phyloP scores from a whole-genome alignment of 2,888 invertebrate genomes.

The Pammene fasciana region DNA sequence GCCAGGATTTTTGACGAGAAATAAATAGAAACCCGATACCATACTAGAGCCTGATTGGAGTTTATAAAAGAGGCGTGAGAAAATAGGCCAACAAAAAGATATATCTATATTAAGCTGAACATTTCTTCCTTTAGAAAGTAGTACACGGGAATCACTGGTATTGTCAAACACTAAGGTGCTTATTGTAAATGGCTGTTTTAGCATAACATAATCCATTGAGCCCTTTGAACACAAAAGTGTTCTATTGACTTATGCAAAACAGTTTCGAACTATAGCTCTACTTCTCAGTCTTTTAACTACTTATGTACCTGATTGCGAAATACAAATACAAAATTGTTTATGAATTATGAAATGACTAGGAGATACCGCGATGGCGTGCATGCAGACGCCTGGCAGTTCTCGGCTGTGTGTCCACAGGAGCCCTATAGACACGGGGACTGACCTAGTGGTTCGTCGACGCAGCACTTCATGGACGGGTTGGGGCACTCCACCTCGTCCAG shows the following conservation, averaged over 20 bases:
- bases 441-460: conserved; percentile 89
- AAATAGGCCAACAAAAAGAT: background rate
- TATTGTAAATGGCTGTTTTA: conserved; percentile 1
- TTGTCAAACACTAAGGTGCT: background rate
- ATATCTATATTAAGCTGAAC: background rate
- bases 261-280: background rate
- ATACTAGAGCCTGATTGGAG: too few relatives aligned
- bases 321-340: too few relatives aligned
- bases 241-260: conserved; percentile 19
- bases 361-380: conserved; percentile 92
- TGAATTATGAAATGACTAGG: too few relatives aligned
- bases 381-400: conserved; percentile 94
- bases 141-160: too few relatives aligned
- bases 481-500: conserved; percentile 92
- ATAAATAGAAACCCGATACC: too few relatives aligned
- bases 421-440: conserved; percentile 53
- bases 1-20: too few relatives aligned
- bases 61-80: too few relatives aligned
- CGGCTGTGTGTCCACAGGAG: conserved; percentile 64
- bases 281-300: too few relatives aligned
- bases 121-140: background rate
- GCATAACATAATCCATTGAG: conserved; percentile 24
- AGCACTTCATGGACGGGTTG: conserved; percentile 91
- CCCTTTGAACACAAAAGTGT: conserved; percentile 1
- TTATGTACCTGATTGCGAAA: too few relatives aligned